Conservation (phyloP, 2,888 invertebrate genomes). For the Lasioglossum vierecki region DNA sequence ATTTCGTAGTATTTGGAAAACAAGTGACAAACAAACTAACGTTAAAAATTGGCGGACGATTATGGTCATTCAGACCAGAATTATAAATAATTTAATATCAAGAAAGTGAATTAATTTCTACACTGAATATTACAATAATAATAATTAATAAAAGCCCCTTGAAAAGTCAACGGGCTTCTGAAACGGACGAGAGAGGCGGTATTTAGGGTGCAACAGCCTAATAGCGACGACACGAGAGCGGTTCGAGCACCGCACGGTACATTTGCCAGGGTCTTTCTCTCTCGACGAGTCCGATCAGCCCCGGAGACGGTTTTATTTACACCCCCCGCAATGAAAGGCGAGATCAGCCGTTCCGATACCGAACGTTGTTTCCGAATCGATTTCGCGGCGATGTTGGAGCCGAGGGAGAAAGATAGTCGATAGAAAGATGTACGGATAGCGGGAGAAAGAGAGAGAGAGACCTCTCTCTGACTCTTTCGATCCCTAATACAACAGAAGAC, state of each 20-base stretch:
- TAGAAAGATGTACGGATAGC: neutral
- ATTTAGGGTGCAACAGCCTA: slow-evolving; percentile 1
- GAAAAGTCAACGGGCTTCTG: neutral
- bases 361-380: slow-evolving; percentile 44
- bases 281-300: neutral
- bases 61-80: too few species aligned
- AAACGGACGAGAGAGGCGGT: neutral
- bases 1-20: neutral
- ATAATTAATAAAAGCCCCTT: too few species aligned
- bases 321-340: slow-evolving; percentile 8
- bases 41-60: too few species aligned
- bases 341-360: slow-evolving; percentile 21
- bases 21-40: neutral
- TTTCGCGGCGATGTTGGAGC: slow-evolving; percentile 2
- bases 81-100: too few species aligned
- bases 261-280: slow-evolving; percentile 8
- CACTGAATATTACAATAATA: too few species aligned
- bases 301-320: slow-evolving; percentile 17
- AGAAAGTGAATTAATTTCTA: too few species aligned
- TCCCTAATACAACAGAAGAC: slow-evolving; percentile 4
- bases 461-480: neutral
- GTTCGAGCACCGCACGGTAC: slow-evolving; percentile 9
- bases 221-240: slow-evolving; percentile 2
- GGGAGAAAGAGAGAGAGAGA: neutral
- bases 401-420: neutral